Percentiles rank a stretch among this genome's conserved stretches.
Evolutionary conservation across 2,888 invertebrate genomes (phyloP).

Genomic region (Melitaea athalia): DNA sequence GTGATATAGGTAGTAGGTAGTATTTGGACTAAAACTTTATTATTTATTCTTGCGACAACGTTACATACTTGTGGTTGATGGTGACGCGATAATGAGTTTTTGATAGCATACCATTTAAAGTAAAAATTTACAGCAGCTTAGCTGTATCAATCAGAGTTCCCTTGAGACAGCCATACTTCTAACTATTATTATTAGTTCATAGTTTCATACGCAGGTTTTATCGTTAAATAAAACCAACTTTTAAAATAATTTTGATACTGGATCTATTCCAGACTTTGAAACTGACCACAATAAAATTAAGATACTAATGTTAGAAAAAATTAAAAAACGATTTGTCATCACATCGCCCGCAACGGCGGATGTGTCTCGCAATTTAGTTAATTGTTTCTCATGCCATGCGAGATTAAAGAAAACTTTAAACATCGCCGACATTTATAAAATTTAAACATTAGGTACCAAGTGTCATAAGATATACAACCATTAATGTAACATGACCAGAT

Average conservation of each 20-base stretch:
- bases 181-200: too few species aligned
- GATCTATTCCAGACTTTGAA: neutral
- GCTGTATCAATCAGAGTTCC: too few species aligned
- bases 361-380: constrained; percentile 23
- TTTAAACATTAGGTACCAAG: constrained; percentile 1
- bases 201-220: too few species aligned
- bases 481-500: constrained; percentile 22
- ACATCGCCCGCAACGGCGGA: constrained; percentile 10
- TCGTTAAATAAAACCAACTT: neutral
- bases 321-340: constrained; percentile 16
- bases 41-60: too few species aligned
- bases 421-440: constrained; percentile 7
- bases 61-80: too few species aligned
- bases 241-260: neutral
- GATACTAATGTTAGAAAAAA: constrained; percentile 2
- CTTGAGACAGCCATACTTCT: too few species aligned
- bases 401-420: constrained; percentile 18
- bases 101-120: too few species aligned
- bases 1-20: too few species aligned
- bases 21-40: too few species aligned
- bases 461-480: constrained; percentile 18
- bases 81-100: too few species aligned
- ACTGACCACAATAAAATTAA: neutral
- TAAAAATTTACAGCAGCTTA: too few species aligned
- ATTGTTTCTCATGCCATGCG: constrained; percentile 20